Evolutionary conservation across 2,888 invertebrate genomes (phyloP), one percentile per base, ranked within the genome.

Genomic region (Meloe dianella): DNA sequence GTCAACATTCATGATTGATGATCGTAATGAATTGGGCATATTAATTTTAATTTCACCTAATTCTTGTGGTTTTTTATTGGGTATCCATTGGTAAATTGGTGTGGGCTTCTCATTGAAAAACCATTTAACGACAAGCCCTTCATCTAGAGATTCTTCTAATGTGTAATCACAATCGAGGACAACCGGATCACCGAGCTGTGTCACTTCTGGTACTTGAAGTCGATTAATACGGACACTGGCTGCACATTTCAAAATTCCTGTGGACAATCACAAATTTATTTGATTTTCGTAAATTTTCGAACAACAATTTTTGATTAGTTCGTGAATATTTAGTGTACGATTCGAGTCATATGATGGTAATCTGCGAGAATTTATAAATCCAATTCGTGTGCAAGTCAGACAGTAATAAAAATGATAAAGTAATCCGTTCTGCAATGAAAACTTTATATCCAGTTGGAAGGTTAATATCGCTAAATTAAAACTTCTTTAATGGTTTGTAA

Each of bases 1-100:
- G 38, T 60, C 60, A 24, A 41, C 20, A 12, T 22, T 20, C 38
- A 35, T 60, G 60, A 60, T 60, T 60, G 60, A 60, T 60, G 38
- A 20, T 60, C 10, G 22, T 17, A 14, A 22, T 24, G 22, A 30
- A 17, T 41, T n/a, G 4, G 4, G 35, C 12, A 35, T 35, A 35
- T 30, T 30, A 10, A 20, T 80, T 82, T 65, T 79, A 79, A 7
- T 81, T 67, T 85, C 79, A 69, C 88, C 88, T 60, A 83, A 77
- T 66, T 82, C 85, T 73, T 83, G 82, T 3, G 86, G 86, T 73
- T 81, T 83, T 60, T 75, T 77, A 76, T 83, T 81, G 9, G 86
- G 85, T 68, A 89, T 88, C 89, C 88, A 89, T 76, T 88, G 88
- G 80, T 88, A 89, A 60, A 88, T 85, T 7, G 85, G 86, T 61